Conservation (phyloP, 1,140 invertebrate genomes). For the Apis dorsata region DNA sequence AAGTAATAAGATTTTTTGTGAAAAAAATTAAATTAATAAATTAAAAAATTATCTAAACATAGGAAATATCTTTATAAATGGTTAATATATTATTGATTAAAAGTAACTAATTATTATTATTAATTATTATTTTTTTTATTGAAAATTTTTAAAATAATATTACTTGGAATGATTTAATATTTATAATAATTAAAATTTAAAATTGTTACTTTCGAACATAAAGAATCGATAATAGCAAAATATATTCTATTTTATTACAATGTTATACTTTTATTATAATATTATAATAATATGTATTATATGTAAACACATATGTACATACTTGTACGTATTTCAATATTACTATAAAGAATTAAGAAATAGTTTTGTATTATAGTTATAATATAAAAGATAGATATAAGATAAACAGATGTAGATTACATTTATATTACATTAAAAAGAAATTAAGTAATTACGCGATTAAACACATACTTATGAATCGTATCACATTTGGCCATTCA, state of each 20-base stretch:
- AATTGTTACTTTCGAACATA: background rate
- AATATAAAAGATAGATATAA: conserved; percentile 22
- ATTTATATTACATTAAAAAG: conserved; percentile 6
- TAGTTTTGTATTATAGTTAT: background rate
- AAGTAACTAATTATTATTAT: no score
- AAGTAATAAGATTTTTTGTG: no score
- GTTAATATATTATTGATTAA: no score
- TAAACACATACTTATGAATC: conserved; percentile 5
- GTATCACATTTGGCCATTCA: conserved; percentile 14
- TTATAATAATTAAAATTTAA: background rate
- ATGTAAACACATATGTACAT: background rate
- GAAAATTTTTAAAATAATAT: conserved; percentile 12
- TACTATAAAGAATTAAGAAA: conserved; percentile 7
- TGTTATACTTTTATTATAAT: conserved; percentile 11
- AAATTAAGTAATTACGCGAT: conserved; percentile 26
- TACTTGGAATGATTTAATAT: no score
- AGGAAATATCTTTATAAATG: no score
- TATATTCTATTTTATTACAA: conserved; percentile 7
- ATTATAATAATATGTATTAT: conserved; percentile 7
- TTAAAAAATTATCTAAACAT: no score
- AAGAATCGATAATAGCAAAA: background rate
- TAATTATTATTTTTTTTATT: no score
- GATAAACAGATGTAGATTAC: background rate
- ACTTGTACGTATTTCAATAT: conserved; percentile 12
- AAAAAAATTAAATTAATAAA: no score